Evolutionary conservation across 2,113 vertebrate genomes (phyloP).

Genomic region (Cinclus mexicanus): DNA sequence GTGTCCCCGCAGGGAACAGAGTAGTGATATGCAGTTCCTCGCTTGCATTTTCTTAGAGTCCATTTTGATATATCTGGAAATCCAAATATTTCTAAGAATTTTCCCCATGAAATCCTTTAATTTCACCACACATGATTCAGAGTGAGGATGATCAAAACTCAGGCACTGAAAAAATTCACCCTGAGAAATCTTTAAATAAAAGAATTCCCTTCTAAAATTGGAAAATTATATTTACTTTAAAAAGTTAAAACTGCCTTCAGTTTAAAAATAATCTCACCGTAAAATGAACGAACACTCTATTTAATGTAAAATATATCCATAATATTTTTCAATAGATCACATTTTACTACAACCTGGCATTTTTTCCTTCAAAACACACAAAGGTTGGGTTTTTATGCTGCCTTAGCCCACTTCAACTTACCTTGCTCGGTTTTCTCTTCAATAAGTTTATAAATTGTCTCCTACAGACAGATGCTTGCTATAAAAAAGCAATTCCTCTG

Average conservation of each 20-base stretch:
- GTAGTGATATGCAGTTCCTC: neutral
- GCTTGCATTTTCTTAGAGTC: neutral
- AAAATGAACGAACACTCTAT: neutral
- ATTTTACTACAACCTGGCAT: neutral
- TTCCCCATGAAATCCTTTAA: neutral
- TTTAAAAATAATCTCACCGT: neutral
- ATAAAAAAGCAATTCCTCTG: neutral
- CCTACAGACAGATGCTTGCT: neutral
- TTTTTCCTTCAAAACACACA: neutral
- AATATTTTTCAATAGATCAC: neutral
- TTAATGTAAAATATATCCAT: neutral
- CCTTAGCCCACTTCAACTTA: neutral
- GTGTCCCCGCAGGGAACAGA: neutral
- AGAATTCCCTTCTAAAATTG: neutral
- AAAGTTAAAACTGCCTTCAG: rapidly evolving
- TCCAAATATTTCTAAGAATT: neutral
- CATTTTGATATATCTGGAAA: neutral
- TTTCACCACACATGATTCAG: neutral
- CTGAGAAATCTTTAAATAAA: neutral
- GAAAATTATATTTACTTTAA: neutral
- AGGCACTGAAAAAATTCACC: neutral
- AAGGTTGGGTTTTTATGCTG: neutral
- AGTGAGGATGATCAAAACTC: neutral
- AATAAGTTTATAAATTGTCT: neutral
- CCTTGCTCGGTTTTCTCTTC: neutral